Percentiles rank a stretch among this genome's conserved stretches.
These are phyloP conservation scores for Amyelois transitella DNA, from an alignment of 1,140 invertebrate species.

Conservation along the genomic window DNA sequence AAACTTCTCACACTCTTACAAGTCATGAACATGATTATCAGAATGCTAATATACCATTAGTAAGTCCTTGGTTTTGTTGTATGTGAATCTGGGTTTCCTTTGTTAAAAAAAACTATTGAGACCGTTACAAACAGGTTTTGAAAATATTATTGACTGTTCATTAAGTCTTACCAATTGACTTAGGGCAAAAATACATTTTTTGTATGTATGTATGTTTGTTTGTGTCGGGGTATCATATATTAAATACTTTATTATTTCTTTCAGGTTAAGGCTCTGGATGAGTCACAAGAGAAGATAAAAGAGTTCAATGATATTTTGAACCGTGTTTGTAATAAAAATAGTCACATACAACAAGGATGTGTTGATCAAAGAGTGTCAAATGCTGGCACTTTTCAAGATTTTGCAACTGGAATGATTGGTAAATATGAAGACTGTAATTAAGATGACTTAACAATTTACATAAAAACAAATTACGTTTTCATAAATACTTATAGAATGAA, in stretches of 20 bases:
- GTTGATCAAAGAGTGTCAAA: conserved; percentile 10
- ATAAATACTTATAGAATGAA: too few relatives aligned
- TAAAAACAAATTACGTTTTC: too few relatives aligned
- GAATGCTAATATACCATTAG: not conserved
- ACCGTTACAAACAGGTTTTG: too few relatives aligned
- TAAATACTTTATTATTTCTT: not conserved
- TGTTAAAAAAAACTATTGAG: too few relatives aligned
- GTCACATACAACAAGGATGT: not conserved
- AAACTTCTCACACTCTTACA: not conserved
- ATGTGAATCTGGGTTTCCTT: too few relatives aligned
- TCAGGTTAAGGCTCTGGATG: not conserved
- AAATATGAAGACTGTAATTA: conserved; percentile 10
- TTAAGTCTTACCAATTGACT: too few relatives aligned
- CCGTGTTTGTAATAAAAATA: conserved; percentile 19
- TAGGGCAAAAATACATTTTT: too few relatives aligned
- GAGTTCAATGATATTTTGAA: conserved; percentile 39
- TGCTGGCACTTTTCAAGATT: conserved; percentile 38
- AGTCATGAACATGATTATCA: not conserved
- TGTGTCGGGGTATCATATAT: too few relatives aligned
- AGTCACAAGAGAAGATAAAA: conserved; percentile 22
- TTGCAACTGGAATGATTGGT: conserved; percentile 42
- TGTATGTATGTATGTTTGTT: too few relatives aligned
- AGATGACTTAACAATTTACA: conserved; percentile 3
- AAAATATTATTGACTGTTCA: too few relatives aligned
- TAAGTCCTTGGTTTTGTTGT: not conserved